A percentile compares a stretch with the other conserved stretches of the same genome.
Evolutionary conservation across 1,140 invertebrate species (phyloP).

Genomic region (Drosophila pachea): DNA sequence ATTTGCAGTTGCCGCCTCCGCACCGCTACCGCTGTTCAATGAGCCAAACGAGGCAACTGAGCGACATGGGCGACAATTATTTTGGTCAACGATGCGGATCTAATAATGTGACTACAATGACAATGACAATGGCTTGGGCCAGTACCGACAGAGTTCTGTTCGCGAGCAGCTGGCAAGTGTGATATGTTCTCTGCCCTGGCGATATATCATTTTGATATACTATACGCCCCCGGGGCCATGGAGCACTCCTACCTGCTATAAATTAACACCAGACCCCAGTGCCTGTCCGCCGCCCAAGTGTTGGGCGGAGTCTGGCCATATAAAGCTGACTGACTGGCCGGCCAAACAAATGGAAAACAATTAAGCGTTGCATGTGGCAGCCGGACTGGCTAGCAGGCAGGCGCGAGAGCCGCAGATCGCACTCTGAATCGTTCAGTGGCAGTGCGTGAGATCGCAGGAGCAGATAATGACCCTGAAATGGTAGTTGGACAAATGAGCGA

Average conservation of each 20-base stretch:
- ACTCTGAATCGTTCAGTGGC: conserved; percentile 22
- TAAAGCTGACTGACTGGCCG: conserved; percentile 35
- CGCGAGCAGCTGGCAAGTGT: conserved; percentile 60
- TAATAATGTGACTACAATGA: conserved; percentile 75
- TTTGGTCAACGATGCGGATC: conserved; percentile 71
- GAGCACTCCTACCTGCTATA: conserved; percentile 47
- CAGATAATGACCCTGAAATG: conserved; percentile 49
- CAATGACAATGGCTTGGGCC: conserved; percentile 54
- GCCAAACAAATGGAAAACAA: conserved; percentile 66
- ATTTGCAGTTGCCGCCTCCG: conserved; percentile 44
- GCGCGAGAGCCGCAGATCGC: too few species aligned
- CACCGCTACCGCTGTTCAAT: conserved; percentile 50
- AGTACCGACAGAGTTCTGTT: conserved; percentile 37
- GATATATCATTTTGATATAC: conserved; percentile 67
- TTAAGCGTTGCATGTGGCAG: conserved; percentile 56
- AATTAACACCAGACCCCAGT: conserved; percentile 61
- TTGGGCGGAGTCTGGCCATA: conserved; percentile 62
- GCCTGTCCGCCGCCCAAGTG: conserved; percentile 14
- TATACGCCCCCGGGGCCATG: conserved; percentile 32
- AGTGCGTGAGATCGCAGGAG: conserved; percentile 61
- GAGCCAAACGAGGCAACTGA: conserved; percentile 54
- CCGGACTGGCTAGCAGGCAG: too few species aligned
- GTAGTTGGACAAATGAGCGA: conserved; percentile 65
- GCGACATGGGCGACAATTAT: conserved; percentile 62
- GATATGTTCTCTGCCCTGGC: conserved; percentile 50